A percentile compares a stretch with the other conserved stretches of the same genome.
Evolutionary conservation across 2,797 vertebrate species (phyloP).

Genomic region (Poecilia gillii): DNA sequence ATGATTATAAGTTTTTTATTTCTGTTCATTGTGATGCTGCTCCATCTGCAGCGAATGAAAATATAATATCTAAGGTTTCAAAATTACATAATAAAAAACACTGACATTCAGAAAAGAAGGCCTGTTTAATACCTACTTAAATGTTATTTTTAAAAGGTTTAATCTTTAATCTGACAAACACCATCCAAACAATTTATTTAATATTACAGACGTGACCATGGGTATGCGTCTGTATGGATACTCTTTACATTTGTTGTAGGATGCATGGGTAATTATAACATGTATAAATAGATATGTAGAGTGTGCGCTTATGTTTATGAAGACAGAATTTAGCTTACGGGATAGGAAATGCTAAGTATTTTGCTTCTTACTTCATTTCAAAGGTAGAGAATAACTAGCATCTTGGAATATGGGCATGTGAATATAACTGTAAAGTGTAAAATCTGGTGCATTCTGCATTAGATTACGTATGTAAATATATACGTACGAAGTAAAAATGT

Average conservation of each 20-base stretch:
- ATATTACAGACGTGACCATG: neutral
- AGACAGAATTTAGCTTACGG: neutral
- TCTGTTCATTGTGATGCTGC: too few species aligned
- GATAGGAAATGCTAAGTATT: neutral
- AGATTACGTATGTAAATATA: neutral
- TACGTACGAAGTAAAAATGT: neutral
- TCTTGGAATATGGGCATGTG: neutral
- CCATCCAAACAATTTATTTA: too few species aligned
- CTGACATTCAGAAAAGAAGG: neutral
- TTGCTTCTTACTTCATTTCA: neutral
- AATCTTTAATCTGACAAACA: neutral
- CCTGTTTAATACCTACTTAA: neutral
- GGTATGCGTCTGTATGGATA: neutral
- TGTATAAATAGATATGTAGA: neutral
- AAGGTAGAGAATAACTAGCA: neutral
- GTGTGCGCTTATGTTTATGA: neutral
- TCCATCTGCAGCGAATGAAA: neutral
- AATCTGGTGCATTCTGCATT: neutral
- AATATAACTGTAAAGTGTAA: neutral
- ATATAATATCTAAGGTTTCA: neutral
- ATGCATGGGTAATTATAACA: neutral
- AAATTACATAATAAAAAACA: neutral
- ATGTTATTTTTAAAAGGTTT: neutral
- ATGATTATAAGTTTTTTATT: neutral
- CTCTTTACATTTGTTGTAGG: neutral